Evolutionary conservation across 2,113 vertebrate genomes (phyloP).

Genomic region (Tympanuchus pallidicinctus): DNA sequence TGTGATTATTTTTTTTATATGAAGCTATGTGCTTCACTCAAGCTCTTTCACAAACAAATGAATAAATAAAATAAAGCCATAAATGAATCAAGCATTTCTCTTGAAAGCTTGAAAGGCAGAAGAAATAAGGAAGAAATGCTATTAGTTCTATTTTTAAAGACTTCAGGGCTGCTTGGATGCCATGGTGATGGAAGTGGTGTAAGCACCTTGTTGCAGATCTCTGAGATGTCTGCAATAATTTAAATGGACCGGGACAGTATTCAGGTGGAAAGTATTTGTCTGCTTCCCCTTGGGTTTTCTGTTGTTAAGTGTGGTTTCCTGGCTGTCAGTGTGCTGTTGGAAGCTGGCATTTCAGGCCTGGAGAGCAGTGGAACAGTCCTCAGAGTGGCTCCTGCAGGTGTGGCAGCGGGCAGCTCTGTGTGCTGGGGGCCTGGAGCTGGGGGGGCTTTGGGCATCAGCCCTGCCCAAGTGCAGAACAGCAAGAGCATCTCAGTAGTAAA

Average conservation of each 20-base stretch:
- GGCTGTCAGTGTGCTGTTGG: constrained; percentile 46
- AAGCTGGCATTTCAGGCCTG: constrained; percentile 29
- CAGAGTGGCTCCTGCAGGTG: background rate
- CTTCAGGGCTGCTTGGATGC: background rate
- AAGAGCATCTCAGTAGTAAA: rapidly evolving
- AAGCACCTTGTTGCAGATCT: constrained; percentile 4
- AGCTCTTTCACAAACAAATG: background rate
- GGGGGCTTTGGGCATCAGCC: background rate
- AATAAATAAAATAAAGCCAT: constrained; percentile 31
- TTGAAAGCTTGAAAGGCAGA: background rate
- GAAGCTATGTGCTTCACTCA: background rate
- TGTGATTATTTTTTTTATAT: rapidly evolving
- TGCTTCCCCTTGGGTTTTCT: constrained; percentile 10
- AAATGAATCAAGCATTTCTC: background rate
- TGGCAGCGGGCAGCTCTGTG: background rate
- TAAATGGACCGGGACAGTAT: background rate
- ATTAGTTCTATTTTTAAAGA: constrained; percentile 54
- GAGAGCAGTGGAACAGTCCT: background rate
- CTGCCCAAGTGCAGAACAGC: rapidly evolving
- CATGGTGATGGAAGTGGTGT: constrained; percentile 28
- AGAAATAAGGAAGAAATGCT: constrained; percentile 17
- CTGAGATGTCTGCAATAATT: background rate
- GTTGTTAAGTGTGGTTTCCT: constrained; percentile 4
- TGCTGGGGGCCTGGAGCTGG: background rate
- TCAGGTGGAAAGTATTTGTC: background rate